phyloP scores from a whole-genome alignment of 1,140 invertebrate genomes.

The Zaprionus africanus region DNA sequence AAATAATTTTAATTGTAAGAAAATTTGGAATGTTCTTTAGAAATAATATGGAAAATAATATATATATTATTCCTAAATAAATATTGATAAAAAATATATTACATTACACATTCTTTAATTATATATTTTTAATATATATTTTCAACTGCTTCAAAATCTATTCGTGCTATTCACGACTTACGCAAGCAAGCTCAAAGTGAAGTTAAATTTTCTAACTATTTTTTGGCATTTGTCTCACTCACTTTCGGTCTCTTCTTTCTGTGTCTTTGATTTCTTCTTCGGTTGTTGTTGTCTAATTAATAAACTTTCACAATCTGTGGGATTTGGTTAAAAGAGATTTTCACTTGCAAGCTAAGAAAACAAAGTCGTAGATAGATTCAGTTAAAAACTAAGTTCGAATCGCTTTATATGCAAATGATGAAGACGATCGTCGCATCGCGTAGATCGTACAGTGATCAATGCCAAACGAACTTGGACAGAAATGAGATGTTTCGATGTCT shows the following conservation, averaged over 20 bases:
- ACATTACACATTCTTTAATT: too few relatives aligned
- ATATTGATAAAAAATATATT: too few relatives aligned
- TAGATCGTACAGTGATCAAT: constrained; percentile 34
- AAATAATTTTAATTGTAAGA: too few relatives aligned
- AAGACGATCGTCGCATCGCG: neutral
- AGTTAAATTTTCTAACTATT: constrained; percentile 1
- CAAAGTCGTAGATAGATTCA: constrained; percentile 21
- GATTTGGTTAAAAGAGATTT: constrained; percentile 49
- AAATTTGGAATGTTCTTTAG: too few relatives aligned
- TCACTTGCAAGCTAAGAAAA: constrained; percentile 65
- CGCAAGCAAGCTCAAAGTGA: neutral
- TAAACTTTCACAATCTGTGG: constrained; percentile 76
- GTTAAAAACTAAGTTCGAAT: constrained; percentile 54
- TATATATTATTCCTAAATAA: too few relatives aligned
- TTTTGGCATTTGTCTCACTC: constrained; percentile 13
- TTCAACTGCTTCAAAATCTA: too few relatives aligned
- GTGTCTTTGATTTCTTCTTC: constrained; percentile 18
- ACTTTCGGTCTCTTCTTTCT: constrained; percentile 18
- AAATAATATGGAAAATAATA: too few relatives aligned
- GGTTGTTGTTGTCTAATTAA: constrained; percentile 67
- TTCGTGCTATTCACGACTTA: neutral
- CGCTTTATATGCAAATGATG: constrained; percentile 76
- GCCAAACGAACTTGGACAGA: constrained; percentile 20
- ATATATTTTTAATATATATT: too few relatives aligned
- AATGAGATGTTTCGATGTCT: constrained; percentile 4